phyloP scores from a whole-genome alignment of 2,113 vertebrate genomes.

The Misgurnus mizolepis region DNA sequence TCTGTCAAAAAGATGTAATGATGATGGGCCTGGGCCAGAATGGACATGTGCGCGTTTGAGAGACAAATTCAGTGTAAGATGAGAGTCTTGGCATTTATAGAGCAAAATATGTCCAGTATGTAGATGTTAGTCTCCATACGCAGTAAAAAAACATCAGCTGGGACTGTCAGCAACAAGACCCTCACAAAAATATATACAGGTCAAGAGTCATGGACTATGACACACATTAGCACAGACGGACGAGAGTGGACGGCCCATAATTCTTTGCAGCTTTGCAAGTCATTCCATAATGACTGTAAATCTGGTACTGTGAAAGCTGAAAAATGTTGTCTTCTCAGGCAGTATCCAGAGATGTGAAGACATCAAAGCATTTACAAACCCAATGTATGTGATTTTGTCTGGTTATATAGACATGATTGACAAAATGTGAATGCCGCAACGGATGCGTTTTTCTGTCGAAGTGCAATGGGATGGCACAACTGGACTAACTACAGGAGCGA shows the following conservation, averaged over 20 bases:
- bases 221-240: slow-evolving; percentile 19
- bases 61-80: slow-evolving; percentile 10
- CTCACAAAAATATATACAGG: slow-evolving; percentile 34
- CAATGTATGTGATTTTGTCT: too few species aligned
- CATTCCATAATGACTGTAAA: background rate
- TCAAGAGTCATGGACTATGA: slow-evolving; percentile 14
- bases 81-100: slow-evolving; percentile 7
- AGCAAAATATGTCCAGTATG: slow-evolving; percentile 12
- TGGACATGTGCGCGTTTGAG: slow-evolving; percentile 21
- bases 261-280: slow-evolving; percentile 5
- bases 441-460: too few species aligned
- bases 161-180: slow-evolving; percentile 15
- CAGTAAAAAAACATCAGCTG: slow-evolving; percentile 24
- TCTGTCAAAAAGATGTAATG: slow-evolving; percentile 48
- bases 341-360: background rate
- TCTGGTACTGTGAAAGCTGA: background rate
- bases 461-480: too few species aligned
- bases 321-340: background rate
- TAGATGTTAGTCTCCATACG: background rate
- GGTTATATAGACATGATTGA: too few species aligned
- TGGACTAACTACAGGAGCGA: too few species aligned
- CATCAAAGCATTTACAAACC: too few species aligned
- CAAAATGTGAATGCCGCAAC: too few species aligned
- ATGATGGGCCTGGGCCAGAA: slow-evolving; percentile 54
- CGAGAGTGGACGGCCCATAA: background rate